Percentiles rank a stretch among this genome's conserved stretches.
phyloP scores from a whole-genome alignment of 2,113 vertebrate genomes.

The Pagrus major region DNA sequence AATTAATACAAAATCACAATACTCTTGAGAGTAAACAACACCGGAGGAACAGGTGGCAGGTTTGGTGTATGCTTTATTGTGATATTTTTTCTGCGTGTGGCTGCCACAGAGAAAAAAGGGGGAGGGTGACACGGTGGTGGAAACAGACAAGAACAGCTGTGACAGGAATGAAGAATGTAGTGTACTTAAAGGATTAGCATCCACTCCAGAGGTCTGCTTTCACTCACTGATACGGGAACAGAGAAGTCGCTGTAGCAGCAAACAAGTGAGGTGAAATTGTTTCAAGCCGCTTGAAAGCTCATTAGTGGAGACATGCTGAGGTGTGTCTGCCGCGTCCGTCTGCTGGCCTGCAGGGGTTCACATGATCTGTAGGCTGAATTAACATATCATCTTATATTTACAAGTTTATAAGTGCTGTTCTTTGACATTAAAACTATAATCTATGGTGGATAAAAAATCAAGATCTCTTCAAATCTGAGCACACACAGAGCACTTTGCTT shows the following conservation, averaged over 20 bases:
- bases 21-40: neutral
- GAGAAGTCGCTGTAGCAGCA: slow-evolving; percentile 29
- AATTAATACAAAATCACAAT: neutral
- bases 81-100: slow-evolving; percentile 17
- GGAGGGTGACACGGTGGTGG: slow-evolving; percentile 70
- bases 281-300: slow-evolving; percentile 50
- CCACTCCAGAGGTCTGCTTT: slow-evolving; percentile 84
- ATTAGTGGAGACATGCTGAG: slow-evolving; percentile 35
- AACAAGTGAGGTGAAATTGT: slow-evolving; percentile 63
- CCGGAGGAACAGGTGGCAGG: neutral
- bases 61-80: slow-evolving; percentile 7
- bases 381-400: neutral
- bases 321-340: neutral
- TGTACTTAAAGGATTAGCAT: slow-evolving; percentile 79
- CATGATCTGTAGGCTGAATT: neutral
- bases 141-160: slow-evolving; percentile 89
- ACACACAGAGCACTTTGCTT: neutral
- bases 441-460: neutral
- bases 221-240: slow-evolving; percentile 59
- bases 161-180: slow-evolving; percentile 80
- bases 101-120: slow-evolving; percentile 47
- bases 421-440: neutral
- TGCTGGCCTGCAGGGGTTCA: neutral
- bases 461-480: neutral
- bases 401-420: neutral